Conservation (phyloP, 2,888 invertebrate species). For the Acanthopleura granulata region DNA sequence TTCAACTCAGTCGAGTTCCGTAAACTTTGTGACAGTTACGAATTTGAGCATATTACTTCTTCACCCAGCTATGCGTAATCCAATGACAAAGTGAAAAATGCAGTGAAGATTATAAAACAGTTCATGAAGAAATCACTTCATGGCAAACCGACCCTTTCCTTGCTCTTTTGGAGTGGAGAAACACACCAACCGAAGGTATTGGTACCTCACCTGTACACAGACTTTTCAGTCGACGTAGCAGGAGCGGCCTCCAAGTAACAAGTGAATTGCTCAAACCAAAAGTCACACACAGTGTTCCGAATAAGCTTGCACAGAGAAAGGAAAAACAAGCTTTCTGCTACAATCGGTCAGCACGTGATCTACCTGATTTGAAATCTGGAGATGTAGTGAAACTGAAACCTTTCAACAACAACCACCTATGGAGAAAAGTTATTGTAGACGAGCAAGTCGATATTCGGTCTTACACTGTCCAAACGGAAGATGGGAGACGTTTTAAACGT, state of each 20-base stretch:
- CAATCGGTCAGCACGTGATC: background rate
- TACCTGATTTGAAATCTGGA: background rate
- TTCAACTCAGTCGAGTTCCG: constrained; percentile 21
- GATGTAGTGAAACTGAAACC: constrained; percentile 7
- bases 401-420: background rate
- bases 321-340: background rate
- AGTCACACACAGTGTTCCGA: background rate
- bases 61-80: constrained; percentile 22
- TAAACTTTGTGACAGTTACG: constrained; percentile 13
- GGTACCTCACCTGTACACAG: constrained; percentile 18
- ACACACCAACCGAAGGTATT: constrained; percentile 17
- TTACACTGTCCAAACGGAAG: background rate
- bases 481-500: background rate
- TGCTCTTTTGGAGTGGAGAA: constrained; percentile 18
- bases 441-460: no score
- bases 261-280: constrained; percentile 5
- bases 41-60: constrained; percentile 14
- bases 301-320: background rate
- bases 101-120: constrained; percentile 20
- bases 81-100: constrained; percentile 22
- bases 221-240: constrained; percentile 12
- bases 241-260: background rate
- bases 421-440: no score
- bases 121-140: constrained; percentile 23
- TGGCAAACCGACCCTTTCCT: constrained; percentile 17